Conservation (phyloP, 2,797 vertebrate genomes). For the Tangara arthus region DNA sequence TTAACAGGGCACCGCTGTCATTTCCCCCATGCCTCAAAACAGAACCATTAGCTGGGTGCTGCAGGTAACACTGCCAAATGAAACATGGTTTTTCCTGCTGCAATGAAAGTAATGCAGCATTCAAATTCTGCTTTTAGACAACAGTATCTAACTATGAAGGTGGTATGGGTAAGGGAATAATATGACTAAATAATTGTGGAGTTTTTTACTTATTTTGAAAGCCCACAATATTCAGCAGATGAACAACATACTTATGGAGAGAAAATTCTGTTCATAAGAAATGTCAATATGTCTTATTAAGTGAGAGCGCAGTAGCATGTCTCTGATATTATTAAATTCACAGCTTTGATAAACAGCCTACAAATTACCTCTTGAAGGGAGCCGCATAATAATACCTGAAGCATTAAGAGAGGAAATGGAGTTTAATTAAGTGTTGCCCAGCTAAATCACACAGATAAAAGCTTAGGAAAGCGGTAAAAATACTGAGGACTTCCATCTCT, state of each 20-base stretch:
- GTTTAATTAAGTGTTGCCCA: conserved; percentile 77
- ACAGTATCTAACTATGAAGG: not conserved
- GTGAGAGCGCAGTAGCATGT: not conserved
- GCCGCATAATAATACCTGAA: conserved; percentile 71
- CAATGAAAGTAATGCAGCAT: not conserved
- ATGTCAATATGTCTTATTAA: conserved; percentile 53
- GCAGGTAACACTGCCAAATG: not conserved
- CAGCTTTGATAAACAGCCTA: conserved; percentile 73
- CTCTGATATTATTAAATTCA: conserved; percentile 73
- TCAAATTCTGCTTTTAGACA: not conserved
- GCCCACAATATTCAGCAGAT: not conserved
- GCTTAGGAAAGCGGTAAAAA: conserved; percentile 2
- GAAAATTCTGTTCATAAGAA: conserved; percentile 39
- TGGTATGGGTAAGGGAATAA: not conserved
- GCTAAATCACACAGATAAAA: conserved; percentile 64
- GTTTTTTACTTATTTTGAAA: not conserved
- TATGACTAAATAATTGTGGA: not conserved
- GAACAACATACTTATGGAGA: not conserved
- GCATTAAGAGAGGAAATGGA: conserved; percentile 69
- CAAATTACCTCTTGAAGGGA: conserved; percentile 73
- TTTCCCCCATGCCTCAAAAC: not conserved
- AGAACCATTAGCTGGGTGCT: not conserved
- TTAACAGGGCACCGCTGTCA: not conserved
- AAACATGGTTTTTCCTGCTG: not conserved
- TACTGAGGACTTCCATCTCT: not conserved